phyloP scores from a whole-genome alignment of 2,797 vertebrate species.

The Pipistrellus pipistrellus region DNA sequence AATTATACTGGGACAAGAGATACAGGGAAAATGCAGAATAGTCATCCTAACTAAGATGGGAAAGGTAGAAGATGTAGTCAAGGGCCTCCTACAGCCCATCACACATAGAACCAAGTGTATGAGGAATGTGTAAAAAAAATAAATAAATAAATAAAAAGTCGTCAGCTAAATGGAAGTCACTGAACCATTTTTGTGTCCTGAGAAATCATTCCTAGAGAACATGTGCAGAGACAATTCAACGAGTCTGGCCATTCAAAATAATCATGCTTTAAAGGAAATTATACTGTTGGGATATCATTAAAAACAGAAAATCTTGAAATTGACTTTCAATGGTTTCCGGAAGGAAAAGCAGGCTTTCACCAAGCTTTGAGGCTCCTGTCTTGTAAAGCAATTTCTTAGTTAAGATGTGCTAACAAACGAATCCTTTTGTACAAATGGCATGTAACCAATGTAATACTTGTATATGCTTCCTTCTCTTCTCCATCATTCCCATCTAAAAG shows the following conservation, averaged over 20 bases:
- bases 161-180: neutral
- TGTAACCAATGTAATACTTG: neutral
- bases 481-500: neutral
- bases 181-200: neutral
- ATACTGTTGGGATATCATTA: neutral
- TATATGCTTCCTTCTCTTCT: neutral
- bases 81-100: neutral
- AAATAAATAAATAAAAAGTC: neutral
- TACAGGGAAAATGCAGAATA: neutral
- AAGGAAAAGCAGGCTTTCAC: neutral
- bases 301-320: conserved; percentile 11
- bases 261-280: conserved; percentile 29
- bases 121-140: neutral
- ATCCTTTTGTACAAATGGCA: neutral
- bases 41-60: neutral
- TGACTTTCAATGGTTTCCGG: conserved; percentile 25
- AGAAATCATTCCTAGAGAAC: neutral
- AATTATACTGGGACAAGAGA: neutral
- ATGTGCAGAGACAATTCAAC: neutral
- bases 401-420: conserved; percentile 1
- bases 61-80: neutral
- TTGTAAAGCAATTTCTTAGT: neutral
- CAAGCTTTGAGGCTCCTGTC: neutral
- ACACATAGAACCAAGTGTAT: neutral
- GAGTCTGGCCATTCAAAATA: neutral